Evolutionary conservation across 2,113 vertebrate species (phyloP).

Genomic region (Nothoprocta perdicaria): DNA sequence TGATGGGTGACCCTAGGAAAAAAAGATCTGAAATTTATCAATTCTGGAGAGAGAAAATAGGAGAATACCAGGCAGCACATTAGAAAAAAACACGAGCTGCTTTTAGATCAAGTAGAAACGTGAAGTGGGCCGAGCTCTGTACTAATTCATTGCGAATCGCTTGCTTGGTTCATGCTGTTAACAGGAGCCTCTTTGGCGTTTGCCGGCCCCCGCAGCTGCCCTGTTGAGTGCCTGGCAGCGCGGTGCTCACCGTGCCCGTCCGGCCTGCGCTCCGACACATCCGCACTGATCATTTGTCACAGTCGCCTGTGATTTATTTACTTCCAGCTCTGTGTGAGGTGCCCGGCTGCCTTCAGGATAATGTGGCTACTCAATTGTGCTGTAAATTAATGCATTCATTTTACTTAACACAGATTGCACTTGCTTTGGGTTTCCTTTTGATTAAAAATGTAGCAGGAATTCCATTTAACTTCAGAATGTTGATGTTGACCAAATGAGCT

Average conservation of each 20-base stretch:
- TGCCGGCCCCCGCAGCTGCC: constrained; percentile 41
- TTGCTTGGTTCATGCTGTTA: constrained; percentile 43
- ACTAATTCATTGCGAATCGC: constrained; percentile 48
- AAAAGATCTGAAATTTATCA: constrained; percentile 11
- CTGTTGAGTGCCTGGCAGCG: constrained; percentile 18
- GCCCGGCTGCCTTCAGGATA: constrained; percentile 21
- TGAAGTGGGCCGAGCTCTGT: neutral
- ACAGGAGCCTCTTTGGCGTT: constrained; percentile 56
- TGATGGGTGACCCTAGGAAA: constrained; percentile 17
- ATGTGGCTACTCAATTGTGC: constrained; percentile 17
- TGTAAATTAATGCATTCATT: constrained; percentile 50
- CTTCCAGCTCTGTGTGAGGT: constrained; percentile 48
- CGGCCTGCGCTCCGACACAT: constrained; percentile 44
- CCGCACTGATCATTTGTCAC: constrained; percentile 58
- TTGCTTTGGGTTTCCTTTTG: neutral
- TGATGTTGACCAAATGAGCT: neutral
- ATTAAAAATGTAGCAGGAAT: neutral
- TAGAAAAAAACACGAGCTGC: neutral
- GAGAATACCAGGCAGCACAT: neutral
- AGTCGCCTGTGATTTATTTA: constrained; percentile 66
- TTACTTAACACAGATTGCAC: neutral
- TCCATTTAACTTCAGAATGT: neutral
- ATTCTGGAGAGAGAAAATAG: neutral
- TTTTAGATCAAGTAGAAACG: neutral
- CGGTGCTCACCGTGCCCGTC: neutral